These are phyloP conservation scores for Coracias cyanogaster DNA, from an alignment of 2,797 vertebrate species.

Conservation along the genomic window DNA sequence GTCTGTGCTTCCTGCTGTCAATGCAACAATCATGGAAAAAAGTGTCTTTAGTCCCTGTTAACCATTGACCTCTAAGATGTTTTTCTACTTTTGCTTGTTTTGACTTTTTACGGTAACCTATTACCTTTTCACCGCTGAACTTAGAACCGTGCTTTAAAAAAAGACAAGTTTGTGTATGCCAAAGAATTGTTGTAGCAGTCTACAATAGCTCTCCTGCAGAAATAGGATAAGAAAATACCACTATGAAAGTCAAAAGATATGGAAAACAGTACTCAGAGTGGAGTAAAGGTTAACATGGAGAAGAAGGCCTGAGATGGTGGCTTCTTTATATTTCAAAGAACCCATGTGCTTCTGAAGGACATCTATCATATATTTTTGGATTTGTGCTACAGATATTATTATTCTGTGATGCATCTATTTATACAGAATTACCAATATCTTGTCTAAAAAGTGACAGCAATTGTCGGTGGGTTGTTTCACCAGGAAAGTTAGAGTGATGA, in stretches of 20 bases:
- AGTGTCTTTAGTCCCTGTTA: slow-evolving; percentile 1
- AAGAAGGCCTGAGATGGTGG: background rate
- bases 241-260: background rate
- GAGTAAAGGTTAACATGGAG: background rate
- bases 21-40: slow-evolving; percentile 19
- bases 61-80: background rate
- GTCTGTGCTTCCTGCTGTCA: slow-evolving; percentile 14
- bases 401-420: background rate
- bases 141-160: background rate
- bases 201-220: background rate
- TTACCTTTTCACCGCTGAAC: slow-evolving; percentile 9
- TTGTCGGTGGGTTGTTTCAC: background rate
- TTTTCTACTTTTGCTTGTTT: background rate
- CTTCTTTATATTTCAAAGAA: background rate
- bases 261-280: background rate
- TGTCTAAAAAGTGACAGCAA: background rate
- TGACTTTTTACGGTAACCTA: background rate
- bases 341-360: background rate
- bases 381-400: background rate
- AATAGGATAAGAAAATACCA: background rate
- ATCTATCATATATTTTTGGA: background rate
- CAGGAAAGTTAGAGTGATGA: background rate
- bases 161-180: background rate
- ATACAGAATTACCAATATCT: background rate
- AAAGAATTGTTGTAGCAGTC: background rate